Base-by-base conservation (phyloP, 1,140 invertebrate species). In the Cydia amplana region DNA sequence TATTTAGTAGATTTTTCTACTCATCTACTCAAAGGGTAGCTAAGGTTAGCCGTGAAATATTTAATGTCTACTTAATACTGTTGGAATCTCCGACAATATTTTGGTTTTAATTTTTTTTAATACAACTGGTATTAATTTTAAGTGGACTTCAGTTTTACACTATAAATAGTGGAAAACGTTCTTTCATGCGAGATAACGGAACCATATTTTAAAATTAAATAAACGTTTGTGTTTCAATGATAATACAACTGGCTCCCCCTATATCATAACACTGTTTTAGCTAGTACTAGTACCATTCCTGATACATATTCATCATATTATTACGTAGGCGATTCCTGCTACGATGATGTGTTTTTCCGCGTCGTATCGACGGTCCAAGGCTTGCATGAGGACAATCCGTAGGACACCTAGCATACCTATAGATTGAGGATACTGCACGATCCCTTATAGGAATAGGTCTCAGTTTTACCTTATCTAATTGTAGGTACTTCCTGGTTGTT, bases 391-490 rank as follows among this genome's bases (percentile, higher is more conserved):
- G 55, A 60, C 9, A 60, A 60, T 60, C 23, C 20, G n/a, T 60
- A 60, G 55, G 55, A 23, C 20, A 23, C 55, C 20, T 60, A 60
- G n/a, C 51, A 18, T 18, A 55, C n/a, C 51, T 55, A 14, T n/a
- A 51, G 51, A 10, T 60, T 23, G 20, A 60, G 9, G 20, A 18
- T 60, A 60, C 55, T 20, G 9, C 55, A 12, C 9, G 9, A 4
- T 23, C 55, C 55, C 49, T n/a, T 18, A 51, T 60, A 60, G 55
- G 20, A 60, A 60, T 55, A 18, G 51, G 18, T 55, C 51, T 55
- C 16, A 18, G 51, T 5, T 7, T 55, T 55, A 60, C 7, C 55
- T 60, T 60, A 60, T 60, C 20, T 23, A 6, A 60, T 20, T 20
- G n/a, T n/a, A 12, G 55, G 9, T 18, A 60, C 20, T 60, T 60